Evolutionary conservation across 1,140 invertebrate species (phyloP).

Genomic region (Tribolium castaneum): DNA sequence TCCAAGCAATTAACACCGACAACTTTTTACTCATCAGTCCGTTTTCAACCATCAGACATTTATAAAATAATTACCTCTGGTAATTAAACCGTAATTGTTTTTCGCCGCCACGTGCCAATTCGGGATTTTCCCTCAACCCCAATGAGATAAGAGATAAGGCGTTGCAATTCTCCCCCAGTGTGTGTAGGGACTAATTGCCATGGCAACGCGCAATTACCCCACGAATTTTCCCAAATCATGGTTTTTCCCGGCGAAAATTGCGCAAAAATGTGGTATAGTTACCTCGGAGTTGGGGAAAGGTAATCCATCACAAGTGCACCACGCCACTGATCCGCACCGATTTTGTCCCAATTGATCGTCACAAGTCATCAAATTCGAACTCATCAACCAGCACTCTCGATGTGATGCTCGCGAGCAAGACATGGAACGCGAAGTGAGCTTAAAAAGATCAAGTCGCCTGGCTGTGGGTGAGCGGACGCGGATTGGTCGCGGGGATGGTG

Average conservation of each 20-base stretch:
- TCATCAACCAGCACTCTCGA: slow-evolving; percentile 6
- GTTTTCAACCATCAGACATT: background rate
- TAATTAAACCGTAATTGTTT: background rate
- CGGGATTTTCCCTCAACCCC: background rate
- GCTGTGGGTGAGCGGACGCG: slow-evolving; percentile 25
- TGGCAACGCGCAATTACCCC: slow-evolving; percentile 36
- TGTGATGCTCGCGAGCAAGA: slow-evolving; percentile 46
- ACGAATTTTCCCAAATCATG: background rate
- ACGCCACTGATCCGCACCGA: background rate
- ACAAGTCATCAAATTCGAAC: slow-evolving; percentile 19
- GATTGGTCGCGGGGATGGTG: slow-evolving; percentile 42
- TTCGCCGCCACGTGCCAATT: background rate
- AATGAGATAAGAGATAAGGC: slow-evolving; percentile 27
- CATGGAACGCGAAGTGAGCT: slow-evolving; percentile 49
- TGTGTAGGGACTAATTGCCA: slow-evolving; percentile 52
- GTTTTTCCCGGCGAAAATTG: background rate
- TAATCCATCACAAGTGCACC: slow-evolving; percentile 42
- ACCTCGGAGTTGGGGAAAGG: slow-evolving; percentile 16
- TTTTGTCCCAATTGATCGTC: background rate
- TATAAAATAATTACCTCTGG: background rate
- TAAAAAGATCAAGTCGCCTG: slow-evolving; percentile 50
- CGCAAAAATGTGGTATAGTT: background rate
- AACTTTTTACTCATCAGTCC: background rate
- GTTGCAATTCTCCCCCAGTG: slow-evolving; percentile 6
- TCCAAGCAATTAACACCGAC: background rate